Percentiles rank a stretch among this genome's conserved stretches.
These are phyloP conservation scores for Cyanistes caeruleus DNA, from an alignment of 2,113 vertebrate genomes.

Conservation along the genomic window DNA sequence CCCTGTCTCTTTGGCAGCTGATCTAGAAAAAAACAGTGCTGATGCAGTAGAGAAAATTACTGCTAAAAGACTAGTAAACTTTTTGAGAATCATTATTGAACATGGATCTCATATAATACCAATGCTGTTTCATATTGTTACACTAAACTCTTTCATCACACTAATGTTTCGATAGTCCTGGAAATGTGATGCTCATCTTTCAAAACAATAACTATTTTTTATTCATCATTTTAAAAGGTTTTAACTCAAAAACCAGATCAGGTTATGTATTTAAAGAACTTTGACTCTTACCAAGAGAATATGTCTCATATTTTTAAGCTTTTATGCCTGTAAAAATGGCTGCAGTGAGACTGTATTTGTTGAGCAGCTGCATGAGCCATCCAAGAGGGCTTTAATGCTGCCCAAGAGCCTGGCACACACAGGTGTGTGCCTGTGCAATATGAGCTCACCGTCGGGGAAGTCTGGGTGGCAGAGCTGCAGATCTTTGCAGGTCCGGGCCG, in stretches of 20 bases:
- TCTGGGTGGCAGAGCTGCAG: conserved; percentile 96
- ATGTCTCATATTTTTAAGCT: not conserved
- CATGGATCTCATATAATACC: not conserved
- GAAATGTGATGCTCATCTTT: not conserved
- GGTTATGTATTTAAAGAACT: not conserved
- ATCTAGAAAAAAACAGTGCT: not conserved
- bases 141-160: not conserved
- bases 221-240: not conserved
- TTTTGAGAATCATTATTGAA: not conserved
- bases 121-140: not conserved
- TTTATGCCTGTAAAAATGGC: not conserved
- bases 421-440: not conserved
- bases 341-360: not conserved
- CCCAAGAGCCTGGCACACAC: too few species aligned
- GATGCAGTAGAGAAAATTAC: not conserved
- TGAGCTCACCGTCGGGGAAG: conserved; percentile 89
- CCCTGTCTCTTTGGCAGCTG: not conserved
- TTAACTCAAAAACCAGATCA: not conserved
- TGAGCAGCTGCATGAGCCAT: not conserved
- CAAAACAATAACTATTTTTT: not conserved
- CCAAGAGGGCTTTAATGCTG: not conserved
- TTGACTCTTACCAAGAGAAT: not conserved
- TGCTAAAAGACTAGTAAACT: not conserved
- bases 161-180: not conserved
- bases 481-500: conserved; percentile 94